A percentile compares a stretch with the other conserved stretches of the same genome.
Evolutionary conservation across 2,888 invertebrate species (phyloP).

Genomic region (Imbricaverruca yamaguchii): DNA sequence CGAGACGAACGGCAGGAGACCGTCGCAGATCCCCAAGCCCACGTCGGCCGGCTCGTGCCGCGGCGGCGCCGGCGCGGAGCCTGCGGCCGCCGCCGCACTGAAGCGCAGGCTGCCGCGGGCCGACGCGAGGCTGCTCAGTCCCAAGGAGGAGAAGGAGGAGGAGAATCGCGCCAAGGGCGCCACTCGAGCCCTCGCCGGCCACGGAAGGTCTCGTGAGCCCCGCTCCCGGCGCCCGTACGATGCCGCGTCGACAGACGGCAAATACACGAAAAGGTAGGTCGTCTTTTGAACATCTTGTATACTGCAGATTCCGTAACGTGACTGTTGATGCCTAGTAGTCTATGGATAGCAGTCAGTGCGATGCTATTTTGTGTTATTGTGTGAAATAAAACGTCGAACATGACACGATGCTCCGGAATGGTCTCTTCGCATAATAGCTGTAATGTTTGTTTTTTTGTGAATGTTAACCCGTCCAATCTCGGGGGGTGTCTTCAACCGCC

Average conservation of each 20-base stretch:
- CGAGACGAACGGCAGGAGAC: background rate
- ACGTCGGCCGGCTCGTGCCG: conserved; percentile 10
- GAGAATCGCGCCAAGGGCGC: conserved; percentile 4
- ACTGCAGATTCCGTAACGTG: too few species aligned
- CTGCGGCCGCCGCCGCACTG: background rate
- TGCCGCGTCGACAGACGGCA: background rate
- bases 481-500: too few species aligned
- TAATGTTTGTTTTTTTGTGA: too few species aligned
- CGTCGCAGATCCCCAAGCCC: conserved; percentile 2
- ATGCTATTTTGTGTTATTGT: too few species aligned
- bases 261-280: background rate
- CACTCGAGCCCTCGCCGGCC: background rate
- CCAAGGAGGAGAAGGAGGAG: conserved; percentile 8
- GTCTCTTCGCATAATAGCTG: too few species aligned
- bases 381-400: too few species aligned
- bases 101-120: background rate
- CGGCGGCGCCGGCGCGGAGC: conserved; percentile 24
- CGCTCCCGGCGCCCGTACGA: background rate
- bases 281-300: too few species aligned
- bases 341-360: too few species aligned
- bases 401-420: too few species aligned
- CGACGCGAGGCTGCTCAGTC: background rate
- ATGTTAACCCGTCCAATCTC: too few species aligned
- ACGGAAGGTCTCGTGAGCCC: background rate
- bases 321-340: too few species aligned